phyloP scores from a whole-genome alignment of 2,113 vertebrate genomes.

The Hippocampus barbouri region DNA sequence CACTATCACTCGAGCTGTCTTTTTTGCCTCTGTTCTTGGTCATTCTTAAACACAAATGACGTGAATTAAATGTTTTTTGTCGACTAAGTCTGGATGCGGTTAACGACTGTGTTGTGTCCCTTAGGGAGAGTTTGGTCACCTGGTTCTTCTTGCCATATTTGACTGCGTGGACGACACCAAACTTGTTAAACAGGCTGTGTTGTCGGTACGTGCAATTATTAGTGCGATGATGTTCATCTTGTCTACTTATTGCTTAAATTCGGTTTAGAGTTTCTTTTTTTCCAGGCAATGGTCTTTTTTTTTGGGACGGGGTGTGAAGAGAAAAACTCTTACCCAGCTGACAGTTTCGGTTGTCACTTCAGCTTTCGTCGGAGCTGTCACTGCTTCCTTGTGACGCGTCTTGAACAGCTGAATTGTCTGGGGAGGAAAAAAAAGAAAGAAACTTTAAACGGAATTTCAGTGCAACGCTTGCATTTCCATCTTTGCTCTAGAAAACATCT shows the following conservation, averaged over 20 bases:
- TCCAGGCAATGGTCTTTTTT: no score
- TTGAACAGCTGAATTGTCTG: no score
- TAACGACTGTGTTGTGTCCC: not conserved
- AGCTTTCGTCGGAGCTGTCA: no score
- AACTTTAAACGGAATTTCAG: conserved; percentile 43
- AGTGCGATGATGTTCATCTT: no score
- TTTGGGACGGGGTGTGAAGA: no score
- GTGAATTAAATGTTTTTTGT: not conserved
- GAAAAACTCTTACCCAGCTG: no score
- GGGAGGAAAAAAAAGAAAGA: no score
- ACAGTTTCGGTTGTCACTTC: no score
- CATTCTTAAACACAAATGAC: not conserved
- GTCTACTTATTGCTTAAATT: no score
- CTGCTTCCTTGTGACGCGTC: no score
- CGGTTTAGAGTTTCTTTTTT: no score
- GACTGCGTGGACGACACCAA: conserved; percentile 97
- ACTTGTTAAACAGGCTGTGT: conserved; percentile 86
- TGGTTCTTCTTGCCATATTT: conserved; percentile 87
- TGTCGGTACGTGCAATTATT: conserved; percentile 78
- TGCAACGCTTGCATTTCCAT: conserved; percentile 12
- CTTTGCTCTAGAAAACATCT: not conserved
- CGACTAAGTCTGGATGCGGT: not conserved
- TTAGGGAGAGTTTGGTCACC: conserved; percentile 92
- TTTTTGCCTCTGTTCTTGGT: not conserved
- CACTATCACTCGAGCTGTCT: not conserved